Base-by-base conservation (phyloP, 1,140 invertebrate species). In the Gerris buenoi region DNA sequence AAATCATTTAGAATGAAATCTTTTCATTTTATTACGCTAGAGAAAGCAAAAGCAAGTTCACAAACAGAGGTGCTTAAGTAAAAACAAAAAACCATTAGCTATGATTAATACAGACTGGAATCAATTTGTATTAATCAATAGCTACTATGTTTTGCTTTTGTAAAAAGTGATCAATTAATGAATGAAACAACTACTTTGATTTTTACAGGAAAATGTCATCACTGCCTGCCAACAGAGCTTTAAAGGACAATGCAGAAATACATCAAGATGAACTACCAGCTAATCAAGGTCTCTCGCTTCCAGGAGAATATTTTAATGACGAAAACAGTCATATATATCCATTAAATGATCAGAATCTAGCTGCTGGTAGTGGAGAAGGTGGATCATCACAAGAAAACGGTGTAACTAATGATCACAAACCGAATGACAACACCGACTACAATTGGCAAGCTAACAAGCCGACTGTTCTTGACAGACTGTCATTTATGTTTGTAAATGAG, bases 401-500 rank as follows among this genome's bases (percentile, higher is more conserved):
- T 18, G 18, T 5, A 18, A 10, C 33, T 46, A n/a, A n/a, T n/a
- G n/a, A n/a, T n/a, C n/a, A n/a, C n/a, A n/a, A n/a, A n/a, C 33
- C 33, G 5, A 46, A 46, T 46, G 33, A 46, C 33, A n/a, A n/a
- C n/a, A 10, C 33, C 5, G 33, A 46, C 33, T 46, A 46, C 18
- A 46, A 46, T 18, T 46, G 33, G 33, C 33, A 46, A 18, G 33
- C 33, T 18, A 46, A 46, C 33, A 46, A 46, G 18, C 33, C 33
- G 5, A 46, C 33, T 46, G 33, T 46, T 46, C 5, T 10, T 5
- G 33, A 46, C 18, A 80, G 90, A 67, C 81, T 93, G 66, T 83
- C 85, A 2, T 90, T 87, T 73, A 80, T 92, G 28, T 91, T 89
- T 72, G 90, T 90, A 74, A 90, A 89, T 73, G 87, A 91, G 75